Conservation (phyloP, 2,113 vertebrate genomes). For the Aleadryas rufinucha region DNA sequence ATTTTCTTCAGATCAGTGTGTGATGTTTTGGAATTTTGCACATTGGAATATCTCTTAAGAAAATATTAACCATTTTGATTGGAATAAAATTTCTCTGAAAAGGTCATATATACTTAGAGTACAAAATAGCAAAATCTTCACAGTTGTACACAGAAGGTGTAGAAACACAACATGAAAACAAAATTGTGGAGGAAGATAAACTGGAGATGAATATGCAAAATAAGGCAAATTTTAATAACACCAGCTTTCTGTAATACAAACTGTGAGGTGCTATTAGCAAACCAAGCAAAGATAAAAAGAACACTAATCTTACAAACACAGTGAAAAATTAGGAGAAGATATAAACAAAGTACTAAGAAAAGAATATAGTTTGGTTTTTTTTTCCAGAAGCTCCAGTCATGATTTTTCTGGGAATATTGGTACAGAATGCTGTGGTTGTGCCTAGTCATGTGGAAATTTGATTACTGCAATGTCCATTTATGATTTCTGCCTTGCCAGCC, state of each 20-base stretch:
- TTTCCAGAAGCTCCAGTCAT: background rate
- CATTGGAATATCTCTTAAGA: background rate
- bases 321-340: background rate
- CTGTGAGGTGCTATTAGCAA: conserved; percentile 1
- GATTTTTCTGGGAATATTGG: background rate
- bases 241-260: background rate
- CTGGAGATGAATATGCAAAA: background rate
- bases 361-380: background rate
- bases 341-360: background rate
- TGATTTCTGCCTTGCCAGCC: background rate
- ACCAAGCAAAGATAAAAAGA: background rate
- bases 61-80: background rate
- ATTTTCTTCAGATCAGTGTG: background rate
- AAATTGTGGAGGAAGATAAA: background rate
- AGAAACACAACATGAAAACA: background rate
- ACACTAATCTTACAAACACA: background rate
- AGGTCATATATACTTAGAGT: background rate
- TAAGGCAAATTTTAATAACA: background rate
- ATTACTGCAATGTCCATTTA: background rate
- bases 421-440: background rate
- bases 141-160: background rate
- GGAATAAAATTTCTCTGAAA: background rate
- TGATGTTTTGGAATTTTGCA: background rate
- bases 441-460: background rate
- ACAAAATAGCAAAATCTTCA: background rate